phyloP scores from a whole-genome alignment of 2,888 invertebrate species.

The Drosophila nr. medialis region DNA sequence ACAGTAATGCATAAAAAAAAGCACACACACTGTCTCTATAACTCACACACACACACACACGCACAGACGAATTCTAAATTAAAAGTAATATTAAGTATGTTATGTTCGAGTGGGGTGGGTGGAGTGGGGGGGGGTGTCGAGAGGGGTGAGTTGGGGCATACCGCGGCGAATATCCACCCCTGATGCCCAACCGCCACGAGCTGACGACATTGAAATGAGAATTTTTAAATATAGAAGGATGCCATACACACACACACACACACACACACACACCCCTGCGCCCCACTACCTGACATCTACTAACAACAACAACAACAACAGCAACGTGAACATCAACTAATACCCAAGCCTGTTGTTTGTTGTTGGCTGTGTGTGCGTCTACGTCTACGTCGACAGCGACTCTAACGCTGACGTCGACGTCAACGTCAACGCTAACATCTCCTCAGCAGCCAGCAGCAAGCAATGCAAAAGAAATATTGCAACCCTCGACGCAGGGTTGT shows the following conservation, averaged over 20 bases:
- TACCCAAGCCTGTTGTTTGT: constrained; percentile 43
- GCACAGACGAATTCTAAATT: constrained; percentile 62
- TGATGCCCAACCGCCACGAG: constrained; percentile 38
- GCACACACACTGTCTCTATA: constrained; percentile 35
- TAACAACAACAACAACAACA: constrained; percentile 82
- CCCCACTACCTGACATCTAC: constrained; percentile 62
- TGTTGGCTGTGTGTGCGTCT: constrained; percentile 42
- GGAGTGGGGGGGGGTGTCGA: not conserved
- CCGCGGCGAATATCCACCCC: constrained; percentile 21
- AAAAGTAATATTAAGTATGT: constrained; percentile 84
- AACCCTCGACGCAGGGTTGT: constrained; percentile 78
- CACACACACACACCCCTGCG: constrained; percentile 41
- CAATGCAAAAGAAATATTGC: constrained; percentile 80
- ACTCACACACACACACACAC: constrained; percentile 17
- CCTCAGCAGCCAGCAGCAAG: constrained; percentile 40
- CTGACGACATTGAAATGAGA: constrained; percentile 80
- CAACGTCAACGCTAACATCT: constrained; percentile 16
- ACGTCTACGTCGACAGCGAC: constrained; percentile 20
- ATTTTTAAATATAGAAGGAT: constrained; percentile 81
- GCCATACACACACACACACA: constrained; percentile 49
- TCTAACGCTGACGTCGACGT: constrained; percentile 27
- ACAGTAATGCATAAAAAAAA: constrained; percentile 43
- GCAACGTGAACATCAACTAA: constrained; percentile 80
- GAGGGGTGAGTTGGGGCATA: constrained; percentile 6
- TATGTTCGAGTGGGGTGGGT: constrained; percentile 45